Evolutionary conservation across 2,113 vertebrate genomes (phyloP).

Genomic region (Cynopterus brachyotis): DNA sequence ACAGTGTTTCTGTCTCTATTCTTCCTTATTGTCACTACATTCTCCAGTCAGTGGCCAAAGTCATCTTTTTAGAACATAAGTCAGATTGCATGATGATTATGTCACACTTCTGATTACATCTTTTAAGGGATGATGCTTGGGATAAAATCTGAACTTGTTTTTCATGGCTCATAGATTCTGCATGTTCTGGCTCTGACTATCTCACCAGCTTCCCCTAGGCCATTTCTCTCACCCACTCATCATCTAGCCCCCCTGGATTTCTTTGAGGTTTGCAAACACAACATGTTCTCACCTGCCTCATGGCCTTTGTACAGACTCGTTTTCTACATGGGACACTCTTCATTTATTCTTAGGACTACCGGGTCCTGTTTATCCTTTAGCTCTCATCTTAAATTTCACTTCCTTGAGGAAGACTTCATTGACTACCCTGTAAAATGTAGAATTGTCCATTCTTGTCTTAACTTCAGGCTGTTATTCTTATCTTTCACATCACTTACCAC

Average conservation of each 20-base stretch:
- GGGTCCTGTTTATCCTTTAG: neutral
- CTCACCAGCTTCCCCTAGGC: neutral
- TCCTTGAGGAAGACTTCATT: neutral
- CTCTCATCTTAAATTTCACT: neutral
- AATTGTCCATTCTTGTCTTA: neutral
- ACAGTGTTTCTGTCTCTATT: neutral
- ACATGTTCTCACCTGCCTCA: neutral
- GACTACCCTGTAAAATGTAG: neutral
- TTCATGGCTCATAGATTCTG: neutral
- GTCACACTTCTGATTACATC: neutral
- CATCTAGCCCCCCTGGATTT: neutral
- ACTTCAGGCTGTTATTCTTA: neutral
- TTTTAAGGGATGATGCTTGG: neutral
- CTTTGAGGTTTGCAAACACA: neutral
- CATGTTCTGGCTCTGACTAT: neutral
- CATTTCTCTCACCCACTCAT: neutral
- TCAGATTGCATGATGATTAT: neutral
- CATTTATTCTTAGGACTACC: neutral
- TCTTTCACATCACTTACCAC: neutral
- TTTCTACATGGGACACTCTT: neutral
- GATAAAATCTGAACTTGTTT: neutral
- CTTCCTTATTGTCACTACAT: neutral
- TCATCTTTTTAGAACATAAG: neutral
- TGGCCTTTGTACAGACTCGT: neutral
- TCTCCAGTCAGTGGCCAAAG: neutral